Percentiles rank a stretch among this genome's conserved stretches.
phyloP scores from a whole-genome alignment of 2,113 vertebrate species.

The Leucopsar rothschildi region DNA sequence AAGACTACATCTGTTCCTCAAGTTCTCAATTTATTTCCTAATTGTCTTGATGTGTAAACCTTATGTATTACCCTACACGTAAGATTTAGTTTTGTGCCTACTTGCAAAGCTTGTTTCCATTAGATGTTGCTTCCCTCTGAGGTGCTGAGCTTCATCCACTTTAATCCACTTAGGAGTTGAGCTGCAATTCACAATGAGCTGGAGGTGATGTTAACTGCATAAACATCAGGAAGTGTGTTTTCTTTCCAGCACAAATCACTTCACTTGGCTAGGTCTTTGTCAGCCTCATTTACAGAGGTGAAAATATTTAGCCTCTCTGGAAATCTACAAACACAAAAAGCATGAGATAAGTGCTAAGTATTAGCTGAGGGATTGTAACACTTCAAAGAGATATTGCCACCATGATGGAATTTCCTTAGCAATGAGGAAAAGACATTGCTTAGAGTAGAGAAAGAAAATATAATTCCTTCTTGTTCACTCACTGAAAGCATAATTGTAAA shows the following conservation, averaged over 20 bases:
- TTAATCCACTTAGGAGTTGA: background rate
- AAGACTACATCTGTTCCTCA: background rate
- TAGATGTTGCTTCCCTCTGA: background rate
- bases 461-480: background rate
- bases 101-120: background rate
- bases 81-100: background rate
- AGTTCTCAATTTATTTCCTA: background rate
- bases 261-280: background rate
- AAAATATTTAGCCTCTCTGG: constrained; percentile 22
- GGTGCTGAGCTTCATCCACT: background rate
- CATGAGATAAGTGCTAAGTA: background rate
- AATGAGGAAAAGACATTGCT: background rate
- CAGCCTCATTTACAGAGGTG: background rate
- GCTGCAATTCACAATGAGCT: background rate
- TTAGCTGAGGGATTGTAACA: background rate
- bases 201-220: background rate
- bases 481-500: background rate
- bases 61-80: background rate
- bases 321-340: background rate
- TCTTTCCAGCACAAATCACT: constrained; percentile 8
- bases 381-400: background rate
- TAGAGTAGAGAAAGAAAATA: background rate
- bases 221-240: background rate
- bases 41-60: background rate
- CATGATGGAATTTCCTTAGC: background rate